Evolutionary conservation across 2,797 vertebrate genomes (phyloP).

Genomic region (Eupleurogrammus muticus): DNA sequence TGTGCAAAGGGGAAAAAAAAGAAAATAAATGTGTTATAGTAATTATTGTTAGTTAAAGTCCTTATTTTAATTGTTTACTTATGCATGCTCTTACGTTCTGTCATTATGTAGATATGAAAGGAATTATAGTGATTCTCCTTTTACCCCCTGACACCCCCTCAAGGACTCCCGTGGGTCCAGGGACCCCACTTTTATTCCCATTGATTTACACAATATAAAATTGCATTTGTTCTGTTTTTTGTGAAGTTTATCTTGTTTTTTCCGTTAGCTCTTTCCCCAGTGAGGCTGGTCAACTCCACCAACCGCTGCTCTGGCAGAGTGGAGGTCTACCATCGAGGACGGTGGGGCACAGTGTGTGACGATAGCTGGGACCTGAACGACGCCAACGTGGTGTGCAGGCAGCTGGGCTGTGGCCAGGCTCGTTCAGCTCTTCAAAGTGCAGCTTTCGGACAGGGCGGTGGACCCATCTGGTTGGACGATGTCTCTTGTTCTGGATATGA

Average conservation of each 20-base stretch:
- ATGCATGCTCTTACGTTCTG: no score
- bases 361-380: constrained; percentile 47
- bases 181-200: no score
- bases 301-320: constrained; percentile 66
- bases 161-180: no score
- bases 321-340: constrained; percentile 51
- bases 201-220: no score
- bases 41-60: no score
- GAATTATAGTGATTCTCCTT: no score
- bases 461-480: constrained; percentile 54
- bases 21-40: no score
- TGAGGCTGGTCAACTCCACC: constrained; percentile 50
- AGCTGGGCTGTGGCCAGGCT: constrained; percentile 47
- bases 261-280: constrained; percentile 33
- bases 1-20: no score
- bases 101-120: no score
- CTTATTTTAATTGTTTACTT: no score
- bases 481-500: constrained; percentile 41
- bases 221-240: no score
- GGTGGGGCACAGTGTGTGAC: constrained; percentile 66
- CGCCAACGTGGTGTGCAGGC: constrained; percentile 50
- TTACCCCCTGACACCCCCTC: no score
- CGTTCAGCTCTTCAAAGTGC: constrained; percentile 8
- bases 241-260: neutral
- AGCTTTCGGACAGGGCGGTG: constrained; percentile 36